A percentile compares a stretch with the other conserved stretches of the same genome.
Evolutionary conservation across 2,888 invertebrate genomes (phyloP).

Genomic region (Tipula unca): DNA sequence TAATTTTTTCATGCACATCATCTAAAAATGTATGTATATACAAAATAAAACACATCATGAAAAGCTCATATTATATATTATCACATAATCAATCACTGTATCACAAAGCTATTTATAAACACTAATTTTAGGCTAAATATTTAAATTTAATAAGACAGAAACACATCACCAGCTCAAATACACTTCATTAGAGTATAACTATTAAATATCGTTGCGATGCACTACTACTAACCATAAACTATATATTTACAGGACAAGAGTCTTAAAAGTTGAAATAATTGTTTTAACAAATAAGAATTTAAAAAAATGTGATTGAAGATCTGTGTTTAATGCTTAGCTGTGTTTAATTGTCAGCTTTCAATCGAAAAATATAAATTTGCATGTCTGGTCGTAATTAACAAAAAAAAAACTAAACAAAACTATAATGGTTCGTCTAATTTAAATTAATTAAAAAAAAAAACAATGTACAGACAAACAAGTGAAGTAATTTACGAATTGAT

Average conservation of each 20-base stretch:
- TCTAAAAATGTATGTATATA: neutral
- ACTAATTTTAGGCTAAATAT: neutral
- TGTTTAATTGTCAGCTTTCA: slow-evolving; percentile 4
- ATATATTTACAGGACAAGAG: neutral
- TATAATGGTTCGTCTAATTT: neutral
- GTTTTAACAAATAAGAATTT: neutral
- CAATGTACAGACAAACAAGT: neutral
- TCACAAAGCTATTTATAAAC: neutral
- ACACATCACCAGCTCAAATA: neutral
- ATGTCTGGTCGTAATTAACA: neutral
- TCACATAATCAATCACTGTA: neutral
- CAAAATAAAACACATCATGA: neutral
- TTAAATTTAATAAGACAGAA: neutral
- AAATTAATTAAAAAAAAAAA: neutral
- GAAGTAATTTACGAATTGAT: slow-evolving; percentile 8
- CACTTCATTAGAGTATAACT: neutral
- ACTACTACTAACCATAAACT: neutral
- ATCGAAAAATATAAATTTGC: slow-evolving; percentile 4
- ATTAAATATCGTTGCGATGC: neutral
- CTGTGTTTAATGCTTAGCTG: slow-evolving; percentile 14
- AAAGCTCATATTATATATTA: neutral
- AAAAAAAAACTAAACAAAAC: neutral
- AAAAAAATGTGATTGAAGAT: slow-evolving; percentile 9
- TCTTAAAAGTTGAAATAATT: neutral
- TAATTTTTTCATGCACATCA: neutral